Base-by-base conservation (phyloP, 1,140 invertebrate genomes). In the Procambarus clarkii region DNA sequence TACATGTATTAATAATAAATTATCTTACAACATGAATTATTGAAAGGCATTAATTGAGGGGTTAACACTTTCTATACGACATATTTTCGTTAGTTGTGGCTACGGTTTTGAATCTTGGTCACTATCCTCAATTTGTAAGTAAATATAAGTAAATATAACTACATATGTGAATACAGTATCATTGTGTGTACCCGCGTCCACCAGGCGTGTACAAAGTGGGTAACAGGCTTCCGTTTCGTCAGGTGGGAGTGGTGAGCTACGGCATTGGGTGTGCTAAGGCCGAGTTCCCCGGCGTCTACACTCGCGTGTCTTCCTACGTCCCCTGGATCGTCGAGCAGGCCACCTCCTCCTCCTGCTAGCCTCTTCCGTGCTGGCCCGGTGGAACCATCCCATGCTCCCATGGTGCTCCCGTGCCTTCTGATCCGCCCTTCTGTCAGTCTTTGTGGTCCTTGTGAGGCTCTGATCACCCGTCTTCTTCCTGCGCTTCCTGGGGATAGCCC, bases 231-330 rank as follows among this genome's bases (percentile, higher is more conserved):
- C 8, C 13, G 80, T 24, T 44, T 60, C 54, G 24, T 34, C 54
- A 82, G 80, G 13, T 82, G n/a, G 80, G 80, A n/a, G 13, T 60
- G 21, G 80, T 82, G 50, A 82, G 80, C 54, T 82, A 82, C 44
- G 80, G 80, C 5, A 60, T 82, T n/a, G 50, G 80, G n/a, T 82
- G 80, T 44, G 80, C 80, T 3, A 60, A 44, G 8, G 18, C 50
- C 5, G 60, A 82, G 7, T 82, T 60, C 80, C 80, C 80, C 0
- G 78, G 78, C 21, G 78, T 80, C 11, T 80, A 80, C 78, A 50
- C 46, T 0, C 21, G 46, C 11, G 46, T 80, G 2, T 80, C 78
- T 4, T n/a, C 7, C 78, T 80, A 50, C 46, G 78, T 58, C 3
- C 50, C 78, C 3, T 80, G 78, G 78, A 80, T 80, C 78, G 46